Evolutionary conservation across 2,888 invertebrate species (phyloP), one percentile per base, ranked within the genome.

Genomic region (Cyclophora albipunctata): DNA sequence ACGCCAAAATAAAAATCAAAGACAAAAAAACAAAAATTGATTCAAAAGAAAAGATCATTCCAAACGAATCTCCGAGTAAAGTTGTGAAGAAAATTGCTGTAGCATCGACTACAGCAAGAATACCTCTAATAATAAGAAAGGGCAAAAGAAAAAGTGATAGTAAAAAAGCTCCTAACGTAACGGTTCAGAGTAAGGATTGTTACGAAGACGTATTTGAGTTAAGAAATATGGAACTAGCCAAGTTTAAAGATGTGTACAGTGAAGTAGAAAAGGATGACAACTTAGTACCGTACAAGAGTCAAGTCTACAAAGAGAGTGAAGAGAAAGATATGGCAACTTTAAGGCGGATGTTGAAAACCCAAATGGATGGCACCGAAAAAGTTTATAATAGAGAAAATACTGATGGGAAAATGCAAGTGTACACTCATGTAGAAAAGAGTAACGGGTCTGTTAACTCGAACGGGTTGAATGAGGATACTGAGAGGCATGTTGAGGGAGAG

Each of bases 391-490:
- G 43, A 33, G 78, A 77, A 4, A 81, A 77, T 47, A 81, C 84
- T 0, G 86, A 86, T 46, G 86, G 85, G 0, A 85, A 84, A 47
- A 62, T 86, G 61, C 81, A 82, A 20, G 74, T 84, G 2, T 85
- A 70, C 53, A 83, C 82, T 0, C 80, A 84, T 33, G 62, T 84
- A 0, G 84, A 84, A 47, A 83, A 78, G 42, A 59, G 46, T 34
- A 78, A 76, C 42, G 74, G 5, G 37, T 37, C 37, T 37, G 5
- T 37, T 37, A 5, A 5, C 4, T 5, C 4, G 4, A 4, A 37
- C 4, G 4, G 4, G 4, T 37, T 37, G 37, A 37, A 37, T 37
- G 37, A 37, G 37, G 69, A 83, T 2, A 68, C 78, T 41, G 83
- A 82, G 2, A 64, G 73, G 3, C 76, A 82, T 0, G 66, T 67